phyloP scores from a whole-genome alignment of 2,797 vertebrate species.

The Lepus oiostolus region DNA sequence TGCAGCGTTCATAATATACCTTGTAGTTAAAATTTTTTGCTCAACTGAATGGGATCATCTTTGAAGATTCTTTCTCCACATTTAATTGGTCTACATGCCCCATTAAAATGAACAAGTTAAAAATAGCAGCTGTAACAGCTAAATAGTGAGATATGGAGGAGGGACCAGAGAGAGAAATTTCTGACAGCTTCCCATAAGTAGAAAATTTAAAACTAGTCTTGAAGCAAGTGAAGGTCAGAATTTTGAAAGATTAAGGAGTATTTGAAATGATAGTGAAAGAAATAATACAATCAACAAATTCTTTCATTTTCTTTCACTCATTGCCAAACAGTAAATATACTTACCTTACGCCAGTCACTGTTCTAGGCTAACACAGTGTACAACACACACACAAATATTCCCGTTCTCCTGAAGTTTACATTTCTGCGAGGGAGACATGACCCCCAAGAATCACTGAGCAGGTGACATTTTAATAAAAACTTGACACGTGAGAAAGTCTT shows the following conservation, averaged over 20 bases:
- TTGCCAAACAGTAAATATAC: neutral
- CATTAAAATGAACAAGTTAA: constrained; percentile 5
- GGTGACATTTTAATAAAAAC: neutral
- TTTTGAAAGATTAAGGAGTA: neutral
- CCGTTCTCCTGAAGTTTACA: neutral
- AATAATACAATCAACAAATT: neutral
- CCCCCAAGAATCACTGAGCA: neutral
- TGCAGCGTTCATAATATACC: neutral
- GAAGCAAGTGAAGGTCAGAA: neutral
- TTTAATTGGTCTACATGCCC: neutral
- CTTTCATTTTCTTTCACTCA: neutral
- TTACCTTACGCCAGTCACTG: neutral
- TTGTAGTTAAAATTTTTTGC: neutral
- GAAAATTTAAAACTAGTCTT: neutral
- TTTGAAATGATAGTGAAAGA: neutral
- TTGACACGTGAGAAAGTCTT: neutral
- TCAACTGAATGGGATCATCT: neutral
- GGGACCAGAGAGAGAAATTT: neutral
- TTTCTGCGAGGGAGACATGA: neutral
- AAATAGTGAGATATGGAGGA: neutral
- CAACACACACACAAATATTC: neutral
- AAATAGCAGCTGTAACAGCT: neutral
- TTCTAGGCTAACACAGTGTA: neutral
- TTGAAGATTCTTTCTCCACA: neutral
- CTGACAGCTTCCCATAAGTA: neutral